Evolutionary conservation across 2,797 vertebrate genomes (phyloP), one percentile per base, ranked within the genome.

Genomic region (Danio jaintianensis): DNA sequence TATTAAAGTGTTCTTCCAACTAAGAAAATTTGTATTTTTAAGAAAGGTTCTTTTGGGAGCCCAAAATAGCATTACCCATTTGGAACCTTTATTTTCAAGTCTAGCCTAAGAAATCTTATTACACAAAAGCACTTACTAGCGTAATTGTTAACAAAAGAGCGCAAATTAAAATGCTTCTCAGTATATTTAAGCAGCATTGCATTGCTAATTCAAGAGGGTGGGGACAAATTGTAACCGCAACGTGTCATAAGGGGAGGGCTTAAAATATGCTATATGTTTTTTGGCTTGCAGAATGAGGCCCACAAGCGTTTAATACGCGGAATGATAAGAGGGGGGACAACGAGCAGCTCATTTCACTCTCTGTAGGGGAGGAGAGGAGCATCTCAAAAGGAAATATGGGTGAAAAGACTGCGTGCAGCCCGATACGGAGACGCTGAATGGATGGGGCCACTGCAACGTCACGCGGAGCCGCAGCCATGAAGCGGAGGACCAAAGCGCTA

Each of bases 391-490:
- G 91, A 92, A 88, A 87, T 92, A 90, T 92, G 87, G 84, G 88
- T 85, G 85, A 87, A 92, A 90, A 89, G 90, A 87, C 76, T 88
- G 88, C 86, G 92, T 89, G 85, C 84, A 89, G 89, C 88, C 91
- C 92, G 85, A 90, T 88, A 84, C 89, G 89, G 89, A 88, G 91
- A 89, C 90, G 89, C 94, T 96, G 95, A 96, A 94, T 96, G 95
- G 95, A 94, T 88, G 93, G 92, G 88, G 88, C 90, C 86, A 83
- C 81, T 85, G 89, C 91, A 88, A 95, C 96, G 96, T 97, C 96
- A 97, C 91, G 80, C 61, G 63, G 87, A 89, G 91, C 92, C 76
- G 93, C 94, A 92, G 89, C 92, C 93, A 93, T 90, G 93, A 89
- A 91, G 91, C 89, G 83, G 89, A 84, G 89, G 91, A 93, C 88